Evolutionary conservation across 2,113 vertebrate species (phyloP).

Genomic region (Stegostoma tigrinum): DNA sequence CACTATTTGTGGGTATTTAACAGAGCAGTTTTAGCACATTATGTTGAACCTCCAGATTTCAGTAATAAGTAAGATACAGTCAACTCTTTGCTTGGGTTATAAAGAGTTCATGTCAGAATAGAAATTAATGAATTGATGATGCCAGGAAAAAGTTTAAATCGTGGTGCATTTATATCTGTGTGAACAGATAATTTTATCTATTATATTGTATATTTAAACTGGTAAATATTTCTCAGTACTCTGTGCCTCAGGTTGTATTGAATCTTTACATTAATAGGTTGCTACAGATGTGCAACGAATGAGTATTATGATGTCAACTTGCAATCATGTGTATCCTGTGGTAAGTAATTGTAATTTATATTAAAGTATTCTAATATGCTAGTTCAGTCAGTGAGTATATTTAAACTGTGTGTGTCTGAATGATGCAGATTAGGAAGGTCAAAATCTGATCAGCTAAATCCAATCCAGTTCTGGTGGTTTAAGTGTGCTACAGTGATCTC

Average conservation of each 20-base stretch:
- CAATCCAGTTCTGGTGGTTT: not conserved
- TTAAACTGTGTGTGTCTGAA: not conserved
- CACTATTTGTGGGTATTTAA: not conserved
- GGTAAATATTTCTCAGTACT: not conserved
- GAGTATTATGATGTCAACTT: constrained; percentile 55
- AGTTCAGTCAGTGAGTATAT: not conserved
- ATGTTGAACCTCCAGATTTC: not conserved
- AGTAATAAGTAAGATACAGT: not conserved
- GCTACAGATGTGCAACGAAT: constrained; percentile 62
- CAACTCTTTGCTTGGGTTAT: not conserved
- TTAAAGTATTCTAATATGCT: not conserved
- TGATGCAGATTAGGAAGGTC: not conserved
- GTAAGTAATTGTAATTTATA: constrained; percentile 46
- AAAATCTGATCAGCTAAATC: not conserved
- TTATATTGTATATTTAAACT: not conserved
- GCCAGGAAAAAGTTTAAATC: not conserved
- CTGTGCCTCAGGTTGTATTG: not conserved
- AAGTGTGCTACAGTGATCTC: not conserved
- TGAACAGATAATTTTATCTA: not conserved
- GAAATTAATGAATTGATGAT: not conserved
- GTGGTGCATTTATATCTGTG: not conserved
- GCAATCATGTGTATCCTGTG: constrained; percentile 53
- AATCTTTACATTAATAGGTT: constrained; percentile 49
- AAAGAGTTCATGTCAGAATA: not conserved
- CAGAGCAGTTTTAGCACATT: not conserved